Conservation (phyloP, 1,140 invertebrate genomes). For the Cotesia glomerata region DNA sequence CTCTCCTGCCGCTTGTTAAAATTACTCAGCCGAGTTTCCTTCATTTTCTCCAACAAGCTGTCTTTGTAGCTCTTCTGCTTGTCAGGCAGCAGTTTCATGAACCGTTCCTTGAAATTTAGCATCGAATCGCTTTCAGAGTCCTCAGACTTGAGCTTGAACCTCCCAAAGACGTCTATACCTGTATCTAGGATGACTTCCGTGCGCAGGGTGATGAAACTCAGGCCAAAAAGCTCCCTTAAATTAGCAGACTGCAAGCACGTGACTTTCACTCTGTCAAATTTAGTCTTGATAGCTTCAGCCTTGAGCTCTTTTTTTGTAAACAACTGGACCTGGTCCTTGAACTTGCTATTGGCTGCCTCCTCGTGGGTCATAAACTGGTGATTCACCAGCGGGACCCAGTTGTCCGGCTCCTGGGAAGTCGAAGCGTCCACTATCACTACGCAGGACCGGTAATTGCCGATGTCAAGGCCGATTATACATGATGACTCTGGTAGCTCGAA, state of each 20-base stretch:
- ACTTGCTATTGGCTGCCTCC: conserved; percentile 53
- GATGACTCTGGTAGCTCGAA: conserved; percentile 51
- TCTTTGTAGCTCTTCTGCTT: conserved; percentile 46
- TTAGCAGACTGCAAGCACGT: conserved; percentile 60
- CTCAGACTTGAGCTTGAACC: conserved; percentile 52
- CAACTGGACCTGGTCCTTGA: conserved; percentile 56
- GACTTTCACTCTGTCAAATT: conserved; percentile 57
- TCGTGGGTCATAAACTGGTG: conserved; percentile 57
- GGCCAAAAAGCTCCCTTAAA: conserved; percentile 53
- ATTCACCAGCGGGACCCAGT: conserved; percentile 54
- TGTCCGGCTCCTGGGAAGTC: conserved; percentile 50
- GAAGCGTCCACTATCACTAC: conserved; percentile 54
- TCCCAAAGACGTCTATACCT: conserved; percentile 54
- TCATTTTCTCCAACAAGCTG: conserved; percentile 45
- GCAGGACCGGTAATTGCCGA: conserved; percentile 58
- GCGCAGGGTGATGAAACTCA: conserved; percentile 49
- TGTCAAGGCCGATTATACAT: conserved; percentile 55
- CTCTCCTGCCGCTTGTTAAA: conserved; percentile 48
- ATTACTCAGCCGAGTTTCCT: conserved; percentile 38
- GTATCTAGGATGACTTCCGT: conserved; percentile 53
- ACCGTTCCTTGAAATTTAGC: conserved; percentile 52
- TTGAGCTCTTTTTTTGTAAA: conserved; percentile 58
- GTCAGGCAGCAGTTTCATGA: conserved; percentile 38
- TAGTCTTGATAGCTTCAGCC: conserved; percentile 47
- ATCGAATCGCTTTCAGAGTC: conserved; percentile 30